A percentile compares a stretch with the other conserved stretches of the same genome.
Evolutionary conservation across 2,888 invertebrate genomes (phyloP).

Genomic region (Phymatocera aterrima): DNA sequence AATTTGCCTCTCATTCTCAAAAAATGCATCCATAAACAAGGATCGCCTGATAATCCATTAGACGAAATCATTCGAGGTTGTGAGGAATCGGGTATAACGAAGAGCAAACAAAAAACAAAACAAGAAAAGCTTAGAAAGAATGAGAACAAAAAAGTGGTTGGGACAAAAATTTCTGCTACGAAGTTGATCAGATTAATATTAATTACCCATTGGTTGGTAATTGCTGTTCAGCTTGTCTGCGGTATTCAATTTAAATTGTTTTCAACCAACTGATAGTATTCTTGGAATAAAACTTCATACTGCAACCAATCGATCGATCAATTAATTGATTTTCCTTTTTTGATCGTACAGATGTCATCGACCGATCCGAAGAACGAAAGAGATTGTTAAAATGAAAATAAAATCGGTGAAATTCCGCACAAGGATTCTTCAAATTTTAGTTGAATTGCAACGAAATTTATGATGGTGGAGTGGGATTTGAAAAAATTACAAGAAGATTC

Average conservation of each 20-base stretch:
- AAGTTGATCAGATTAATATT: constrained; percentile 1
- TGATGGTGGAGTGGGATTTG: too few species aligned
- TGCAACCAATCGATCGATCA: neutral
- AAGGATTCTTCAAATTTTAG: too few species aligned
- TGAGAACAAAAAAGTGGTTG: too few species aligned
- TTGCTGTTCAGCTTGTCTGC: neutral
- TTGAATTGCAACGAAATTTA: too few species aligned
- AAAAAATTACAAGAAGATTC: too few species aligned
- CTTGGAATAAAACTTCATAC: neutral
- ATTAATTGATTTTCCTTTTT: neutral
- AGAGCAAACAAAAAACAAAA: neutral
- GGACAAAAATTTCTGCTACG: neutral
- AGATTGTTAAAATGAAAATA: too few species aligned
- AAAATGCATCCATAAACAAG: neutral
- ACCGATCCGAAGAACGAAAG: too few species aligned
- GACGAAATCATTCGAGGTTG: neutral
- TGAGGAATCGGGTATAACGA: neutral
- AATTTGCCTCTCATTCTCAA: too few species aligned
- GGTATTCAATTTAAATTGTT: neutral
- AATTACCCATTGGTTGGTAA: neutral
- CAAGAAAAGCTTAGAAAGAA: neutral
- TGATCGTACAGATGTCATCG: neutral
- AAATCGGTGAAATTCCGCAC: too few species aligned
- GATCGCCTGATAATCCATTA: neutral
- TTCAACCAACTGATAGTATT: neutral